Evolutionary conservation across 2,797 vertebrate species (phyloP).

Genomic region (Gobio occitaniae): DNA sequence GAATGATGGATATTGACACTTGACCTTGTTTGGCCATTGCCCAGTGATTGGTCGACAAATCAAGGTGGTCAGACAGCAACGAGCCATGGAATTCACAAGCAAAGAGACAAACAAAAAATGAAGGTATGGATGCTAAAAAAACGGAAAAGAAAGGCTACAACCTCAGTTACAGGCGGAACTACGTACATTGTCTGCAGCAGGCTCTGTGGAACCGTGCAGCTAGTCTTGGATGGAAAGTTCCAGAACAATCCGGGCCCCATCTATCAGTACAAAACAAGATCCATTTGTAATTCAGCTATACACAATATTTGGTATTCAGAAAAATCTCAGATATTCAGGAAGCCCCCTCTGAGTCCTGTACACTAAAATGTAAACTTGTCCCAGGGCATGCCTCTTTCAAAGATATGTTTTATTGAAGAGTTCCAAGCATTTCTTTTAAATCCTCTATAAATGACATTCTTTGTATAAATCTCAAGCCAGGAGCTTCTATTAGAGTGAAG

Average conservation of each 20-base stretch:
- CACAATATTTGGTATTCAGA: conserved; percentile 38
- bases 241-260: conserved; percentile 82
- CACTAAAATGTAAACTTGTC: conserved; percentile 13
- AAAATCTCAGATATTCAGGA: conserved; percentile 21
- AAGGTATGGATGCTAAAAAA: conserved; percentile 71
- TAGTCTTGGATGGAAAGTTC: conserved; percentile 79
- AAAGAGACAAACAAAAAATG: conserved; percentile 67
- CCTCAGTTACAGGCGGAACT: conserved; percentile 62
- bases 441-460: conserved; percentile 44
- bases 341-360: background rate
- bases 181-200: conserved; percentile 83
- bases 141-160: conserved; percentile 47
- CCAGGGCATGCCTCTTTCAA: conserved; percentile 3
- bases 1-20: conserved; percentile 50
- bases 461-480: conserved; percentile 15
- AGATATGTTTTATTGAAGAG: conserved; percentile 12
- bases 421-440: conserved; percentile 11
- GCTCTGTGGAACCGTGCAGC: conserved; percentile 79
- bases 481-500: conserved; percentile 17
- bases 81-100: conserved; percentile 54
- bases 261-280: conserved; percentile 74
- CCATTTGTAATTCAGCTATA: conserved; percentile 54
- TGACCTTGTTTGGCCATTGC: conserved; percentile 47
- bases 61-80: conserved; percentile 48
- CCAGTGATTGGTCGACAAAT: conserved; percentile 41